Evolutionary conservation across 53 echinoderm and acorn worm genomes (phyloP).

Genomic region (Temnopleurus reevesii): DNA sequence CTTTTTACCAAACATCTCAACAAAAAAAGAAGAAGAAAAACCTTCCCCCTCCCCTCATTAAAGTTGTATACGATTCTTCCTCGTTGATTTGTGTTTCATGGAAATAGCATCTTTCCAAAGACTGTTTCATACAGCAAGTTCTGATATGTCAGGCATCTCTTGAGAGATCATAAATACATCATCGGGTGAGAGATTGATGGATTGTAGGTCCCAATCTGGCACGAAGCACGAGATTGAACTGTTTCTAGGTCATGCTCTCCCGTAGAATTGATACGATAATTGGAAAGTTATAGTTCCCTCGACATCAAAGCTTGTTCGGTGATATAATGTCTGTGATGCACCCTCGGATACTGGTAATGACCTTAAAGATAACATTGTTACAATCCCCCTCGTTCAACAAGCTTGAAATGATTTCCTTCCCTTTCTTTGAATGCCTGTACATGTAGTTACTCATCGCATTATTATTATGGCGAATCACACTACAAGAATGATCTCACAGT

Average conservation of each 20-base stretch:
- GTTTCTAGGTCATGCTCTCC: slow-evolving; percentile 20
- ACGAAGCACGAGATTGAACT: background rate
- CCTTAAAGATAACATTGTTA: slow-evolving; percentile 1
- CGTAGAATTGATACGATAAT: slow-evolving; percentile 28
- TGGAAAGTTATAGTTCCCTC: slow-evolving; percentile 32
- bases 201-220: background rate
- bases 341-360: slow-evolving; percentile 19
- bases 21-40: too few species aligned
- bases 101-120: slow-evolving; percentile 15
- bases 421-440: too few species aligned
- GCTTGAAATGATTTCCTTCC: background rate
- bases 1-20: too few species aligned
- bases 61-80: too few species aligned
- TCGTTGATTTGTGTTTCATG: too few species aligned
- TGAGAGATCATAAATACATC: slow-evolving; percentile 22
- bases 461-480: too few species aligned
- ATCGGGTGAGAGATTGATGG: slow-evolving; percentile 18
- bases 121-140: background rate
- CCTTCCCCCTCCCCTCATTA: too few species aligned
- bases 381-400: background rate
- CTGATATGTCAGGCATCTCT: slow-evolving; percentile 3
- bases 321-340: background rate
- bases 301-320: background rate
- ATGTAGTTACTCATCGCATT: too few species aligned
- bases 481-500: too few species aligned